A percentile compares a stretch with the other conserved stretches of the same genome.
phyloP scores from a whole-genome alignment of 2,888 invertebrate genomes.

The Chydorus sphaericus region DNA sequence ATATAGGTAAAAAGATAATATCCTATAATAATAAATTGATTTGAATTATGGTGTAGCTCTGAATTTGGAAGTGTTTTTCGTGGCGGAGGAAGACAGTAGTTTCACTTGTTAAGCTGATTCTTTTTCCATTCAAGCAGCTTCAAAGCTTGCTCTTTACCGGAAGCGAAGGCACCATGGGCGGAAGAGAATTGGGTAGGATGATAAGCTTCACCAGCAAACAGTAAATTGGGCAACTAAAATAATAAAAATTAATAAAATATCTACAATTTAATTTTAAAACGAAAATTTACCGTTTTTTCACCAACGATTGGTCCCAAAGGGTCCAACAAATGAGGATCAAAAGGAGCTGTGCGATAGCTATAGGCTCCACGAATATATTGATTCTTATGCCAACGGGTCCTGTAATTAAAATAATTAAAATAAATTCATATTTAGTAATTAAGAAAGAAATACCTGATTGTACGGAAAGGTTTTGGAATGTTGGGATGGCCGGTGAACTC shows the following conservation, averaged over 20 bases:
- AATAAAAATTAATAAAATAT: background rate
- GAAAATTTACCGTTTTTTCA: background rate
- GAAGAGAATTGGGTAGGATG: constrained; percentile 45
- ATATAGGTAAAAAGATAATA: no score
- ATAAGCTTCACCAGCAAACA: constrained; percentile 50
- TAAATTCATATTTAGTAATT: background rate
- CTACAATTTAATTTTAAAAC: background rate
- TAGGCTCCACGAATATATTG: constrained; percentile 42
- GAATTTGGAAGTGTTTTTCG: no score
- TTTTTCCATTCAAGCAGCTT: constrained; percentile 25
- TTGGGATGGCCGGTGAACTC: constrained; percentile 33
- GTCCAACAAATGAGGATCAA: constrained; percentile 28
- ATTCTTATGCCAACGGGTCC: constrained; percentile 41
- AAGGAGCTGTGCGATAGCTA: constrained; percentile 38
- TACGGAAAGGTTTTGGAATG: constrained; percentile 29
- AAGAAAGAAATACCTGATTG: constrained; percentile 9
- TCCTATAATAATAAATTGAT: no score
- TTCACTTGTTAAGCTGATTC: no score
- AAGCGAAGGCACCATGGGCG: constrained; percentile 48
- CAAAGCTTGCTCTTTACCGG: constrained; percentile 39
- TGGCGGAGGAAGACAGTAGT: no score
- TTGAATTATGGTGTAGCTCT: no score
- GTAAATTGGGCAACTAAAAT: constrained; percentile 33
- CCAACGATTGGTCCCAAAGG: constrained; percentile 4
- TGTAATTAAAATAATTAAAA: constrained; percentile 23